Percentiles rank a stretch among this genome's conserved stretches.
Evolutionary conservation across 1,140 invertebrate species (phyloP).

Genomic region (Tribolium madens): DNA sequence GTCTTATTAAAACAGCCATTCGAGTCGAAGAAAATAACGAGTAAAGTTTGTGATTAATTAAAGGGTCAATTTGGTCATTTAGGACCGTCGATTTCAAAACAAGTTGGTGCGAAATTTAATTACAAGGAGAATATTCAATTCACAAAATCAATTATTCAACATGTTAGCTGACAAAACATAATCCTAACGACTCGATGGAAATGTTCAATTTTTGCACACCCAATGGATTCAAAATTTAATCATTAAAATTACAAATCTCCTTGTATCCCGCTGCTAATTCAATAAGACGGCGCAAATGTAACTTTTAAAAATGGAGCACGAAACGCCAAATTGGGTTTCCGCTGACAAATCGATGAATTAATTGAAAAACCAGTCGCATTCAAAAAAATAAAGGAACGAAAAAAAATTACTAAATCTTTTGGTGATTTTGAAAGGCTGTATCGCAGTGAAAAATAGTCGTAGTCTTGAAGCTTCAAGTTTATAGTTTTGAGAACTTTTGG

Average conservation of each 20-base stretch:
- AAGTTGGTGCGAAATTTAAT: neutral
- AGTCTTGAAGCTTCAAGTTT: too few species aligned
- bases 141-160: constrained; percentile 31
- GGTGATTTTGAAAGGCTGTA: too few species aligned
- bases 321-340: constrained; percentile 19
- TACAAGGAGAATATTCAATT: neutral
- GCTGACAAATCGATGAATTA: constrained; percentile 22
- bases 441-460: too few species aligned
- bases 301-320: neutral
- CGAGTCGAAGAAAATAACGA: neutral
- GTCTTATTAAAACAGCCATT: neutral
- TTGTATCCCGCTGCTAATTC: neutral
- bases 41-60: neutral
- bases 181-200: neutral
- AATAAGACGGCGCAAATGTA: neutral
- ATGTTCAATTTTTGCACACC: neutral
- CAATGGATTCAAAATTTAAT: too few species aligned
- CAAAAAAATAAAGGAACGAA: too few species aligned
- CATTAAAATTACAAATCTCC: too few species aligned
- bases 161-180: neutral
- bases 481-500: too few species aligned
- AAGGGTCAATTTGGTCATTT: neutral
- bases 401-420: too few species aligned
- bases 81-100: neutral
- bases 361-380: constrained; percentile 27